phyloP scores from a whole-genome alignment of 2,113 vertebrate species.

The Cyrtonyx montezumae region DNA sequence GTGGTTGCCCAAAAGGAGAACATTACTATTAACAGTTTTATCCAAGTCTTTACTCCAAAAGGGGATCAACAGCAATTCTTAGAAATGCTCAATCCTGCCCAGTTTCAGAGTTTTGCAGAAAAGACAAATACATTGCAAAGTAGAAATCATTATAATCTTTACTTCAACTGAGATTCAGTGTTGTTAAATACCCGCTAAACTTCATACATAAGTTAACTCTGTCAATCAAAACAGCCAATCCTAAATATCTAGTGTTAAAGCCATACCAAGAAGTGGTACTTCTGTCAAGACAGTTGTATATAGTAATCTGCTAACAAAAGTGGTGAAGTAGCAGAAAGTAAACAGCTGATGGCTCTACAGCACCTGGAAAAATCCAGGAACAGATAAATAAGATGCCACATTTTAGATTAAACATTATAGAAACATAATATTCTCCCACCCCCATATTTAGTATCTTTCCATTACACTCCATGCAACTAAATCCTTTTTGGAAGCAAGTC shows the following conservation, averaged over 20 bases:
- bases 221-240: background rate
- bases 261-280: background rate
- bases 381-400: background rate
- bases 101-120: background rate
- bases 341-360: background rate
- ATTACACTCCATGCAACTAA: background rate
- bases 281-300: background rate
- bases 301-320: background rate
- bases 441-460: background rate
- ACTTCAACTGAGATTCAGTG: background rate
- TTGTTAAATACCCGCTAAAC: background rate
- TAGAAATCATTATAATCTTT: background rate
- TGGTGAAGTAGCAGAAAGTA: background rate
- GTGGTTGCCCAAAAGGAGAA: background rate
- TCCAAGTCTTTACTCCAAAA: background rate
- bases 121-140: background rate
- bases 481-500: background rate
- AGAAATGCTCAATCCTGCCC: accelerated
- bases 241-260: background rate
- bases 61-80: background rate
- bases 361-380: background rate
- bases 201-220: background rate
- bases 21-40: background rate
- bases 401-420: background rate
- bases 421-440: background rate